phyloP scores from a whole-genome alignment of 2,888 invertebrate species.

The Hartigia nigra region DNA sequence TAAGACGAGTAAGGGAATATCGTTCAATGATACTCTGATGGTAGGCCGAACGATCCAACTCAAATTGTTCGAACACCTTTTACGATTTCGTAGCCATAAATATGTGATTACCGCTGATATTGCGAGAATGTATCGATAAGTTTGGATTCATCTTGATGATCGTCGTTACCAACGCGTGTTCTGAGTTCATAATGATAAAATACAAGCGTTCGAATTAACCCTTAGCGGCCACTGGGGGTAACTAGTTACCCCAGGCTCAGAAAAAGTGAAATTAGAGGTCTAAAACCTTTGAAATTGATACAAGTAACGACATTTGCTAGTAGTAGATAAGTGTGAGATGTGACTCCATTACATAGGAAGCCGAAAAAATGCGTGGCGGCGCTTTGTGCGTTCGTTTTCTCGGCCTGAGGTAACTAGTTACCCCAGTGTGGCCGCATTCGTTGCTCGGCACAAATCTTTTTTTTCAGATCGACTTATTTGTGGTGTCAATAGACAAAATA shows the following conservation, averaged over 20 bases:
- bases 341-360: background rate
- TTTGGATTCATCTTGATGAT: conserved; percentile 13
- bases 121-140: background rate
- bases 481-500: background rate
- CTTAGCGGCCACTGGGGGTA: conserved; percentile 1
- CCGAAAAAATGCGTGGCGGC: background rate
- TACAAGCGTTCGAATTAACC: background rate
- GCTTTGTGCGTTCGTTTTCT: conserved; percentile 3
- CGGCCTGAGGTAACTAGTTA: background rate
- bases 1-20: conserved; percentile 9
- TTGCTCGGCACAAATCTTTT: conserved; percentile 1
- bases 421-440: conserved; percentile 7
- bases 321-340: conserved; percentile 8
- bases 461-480: no score
- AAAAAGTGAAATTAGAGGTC: conserved; percentile 8
- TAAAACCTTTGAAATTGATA: conserved; percentile 8
- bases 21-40: conserved; percentile 8
- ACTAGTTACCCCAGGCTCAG: conserved; percentile 11
- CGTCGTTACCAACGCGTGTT: conserved; percentile 15
- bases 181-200: conserved; percentile 3
- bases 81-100: conserved; percentile 13
- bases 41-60: conserved; percentile 14
- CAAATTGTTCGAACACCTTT: conserved; percentile 9
- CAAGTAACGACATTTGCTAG: conserved; percentile 8
- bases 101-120: conserved; percentile 7